Base-by-base conservation (phyloP, 2,888 invertebrate genomes). In the Scaptomyza cyrtandrae region DNA sequence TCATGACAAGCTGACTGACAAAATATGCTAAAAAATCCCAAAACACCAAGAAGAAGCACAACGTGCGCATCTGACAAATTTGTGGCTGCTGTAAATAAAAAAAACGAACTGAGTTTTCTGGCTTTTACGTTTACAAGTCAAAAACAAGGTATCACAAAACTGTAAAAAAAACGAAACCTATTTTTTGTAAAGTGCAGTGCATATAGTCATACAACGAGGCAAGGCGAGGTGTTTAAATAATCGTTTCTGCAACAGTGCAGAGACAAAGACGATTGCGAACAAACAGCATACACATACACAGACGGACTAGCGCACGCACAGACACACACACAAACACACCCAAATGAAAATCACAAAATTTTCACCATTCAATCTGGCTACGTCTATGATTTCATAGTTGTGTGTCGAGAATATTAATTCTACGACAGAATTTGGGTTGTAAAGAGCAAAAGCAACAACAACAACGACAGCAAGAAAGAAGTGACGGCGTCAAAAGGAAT, bases 341-440 rank as follows among this genome's bases (percentile, higher is more conserved):
- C 67, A 75, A 78, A 81, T 78, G 87, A 81, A 81, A 86, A 86
- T 86, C 87, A 77, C 49, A 73, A 72, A 75, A 75, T 75, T 75
- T 75, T 75, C 78, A 77, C 73, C 52, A 61, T 55, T 78, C 56
- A 56, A 46, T 58, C 53, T 58, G 50, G 50, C 63, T 46, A 68
- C 60, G 73, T 27, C 57, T 29, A 45, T 77, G 46, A 54, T 55
- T 53, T 70, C 53, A 56, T 71, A 52, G 48, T 41, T 50, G 35
- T 62, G 48, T 13, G 24, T 46, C 24, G 6, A 14, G 48, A 53
- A 59, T 53, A 31, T 13, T 33, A 63, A 39, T 31, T 43, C 37
- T 14, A 27, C 33, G 46, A 56, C 6, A 44, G 60, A 53, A 45
- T 35, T 63, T 45, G 5, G 5, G n/a, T 6, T 10, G 35, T 33